phyloP scores from a whole-genome alignment of 2,797 vertebrate species.

The Gambusia yucatana region DNA sequence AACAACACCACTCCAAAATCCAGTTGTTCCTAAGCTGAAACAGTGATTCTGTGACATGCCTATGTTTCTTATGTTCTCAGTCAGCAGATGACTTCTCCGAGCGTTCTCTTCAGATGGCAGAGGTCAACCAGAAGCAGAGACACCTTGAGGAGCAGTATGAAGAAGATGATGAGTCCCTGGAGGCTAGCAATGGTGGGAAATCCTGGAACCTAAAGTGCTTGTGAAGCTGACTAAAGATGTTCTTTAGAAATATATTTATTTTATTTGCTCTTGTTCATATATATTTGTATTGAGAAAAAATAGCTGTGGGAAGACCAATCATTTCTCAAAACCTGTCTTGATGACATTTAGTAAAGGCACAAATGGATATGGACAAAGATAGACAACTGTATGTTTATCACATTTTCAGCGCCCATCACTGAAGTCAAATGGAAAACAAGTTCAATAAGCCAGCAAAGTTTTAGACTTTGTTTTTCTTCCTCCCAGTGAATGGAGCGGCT shows the following conservation, averaged over 20 bases:
- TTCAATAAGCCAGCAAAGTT: neutral
- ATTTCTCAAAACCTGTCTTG: no score
- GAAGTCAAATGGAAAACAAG: no score
- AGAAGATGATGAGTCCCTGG: constrained; percentile 49
- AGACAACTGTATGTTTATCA: no score
- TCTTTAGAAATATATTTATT: no score
- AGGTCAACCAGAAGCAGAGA: constrained; percentile 84
- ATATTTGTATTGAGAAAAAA: no score
- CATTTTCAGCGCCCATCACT: no score
- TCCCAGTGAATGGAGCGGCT: constrained; percentile 77
- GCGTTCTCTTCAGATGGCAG: constrained; percentile 85
- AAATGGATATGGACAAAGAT: no score
- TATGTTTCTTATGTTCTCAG: constrained; percentile 62
- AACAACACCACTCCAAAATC: neutral
- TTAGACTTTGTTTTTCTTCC: neutral
- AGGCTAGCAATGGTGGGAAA: constrained; percentile 63
- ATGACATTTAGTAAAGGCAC: no score
- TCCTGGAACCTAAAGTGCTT: neutral
- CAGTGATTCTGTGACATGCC: neutral
- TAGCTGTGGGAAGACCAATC: no score
- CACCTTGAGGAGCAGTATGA: constrained; percentile 85
- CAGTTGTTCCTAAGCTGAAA: neutral
- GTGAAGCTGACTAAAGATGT: neutral
- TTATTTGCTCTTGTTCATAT: no score
- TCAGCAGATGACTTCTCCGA: constrained; percentile 91